These are phyloP conservation scores for Drosophila bocki DNA, from an alignment of 1,140 invertebrate genomes.

Conservation along the genomic window DNA sequence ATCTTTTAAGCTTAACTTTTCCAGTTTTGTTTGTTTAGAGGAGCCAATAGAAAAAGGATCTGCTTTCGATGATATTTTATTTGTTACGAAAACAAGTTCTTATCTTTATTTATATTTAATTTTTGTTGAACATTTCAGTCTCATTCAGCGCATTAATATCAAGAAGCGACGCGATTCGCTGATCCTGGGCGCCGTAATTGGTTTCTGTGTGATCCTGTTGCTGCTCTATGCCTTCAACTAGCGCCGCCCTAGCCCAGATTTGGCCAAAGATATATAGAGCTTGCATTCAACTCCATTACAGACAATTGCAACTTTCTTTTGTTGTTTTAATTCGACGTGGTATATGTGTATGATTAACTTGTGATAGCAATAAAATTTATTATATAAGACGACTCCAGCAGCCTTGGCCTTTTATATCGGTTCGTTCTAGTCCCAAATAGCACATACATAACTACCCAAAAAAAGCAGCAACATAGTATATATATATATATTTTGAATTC, in stretches of 20 bases:
- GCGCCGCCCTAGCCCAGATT: conserved; percentile 1
- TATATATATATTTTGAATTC: conserved; percentile 2
- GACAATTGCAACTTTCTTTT: conserved; percentile 50
- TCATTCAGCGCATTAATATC: conserved; percentile 96
- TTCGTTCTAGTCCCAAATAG: background rate
- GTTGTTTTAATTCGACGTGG: conserved; percentile 48
- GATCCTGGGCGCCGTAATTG: conserved; percentile 93
- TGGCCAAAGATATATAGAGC: conserved; percentile 65
- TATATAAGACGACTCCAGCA: conserved; percentile 36
- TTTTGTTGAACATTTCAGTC: conserved; percentile 90
- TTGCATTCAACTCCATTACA: conserved; percentile 34
- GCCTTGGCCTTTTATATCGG: background rate
- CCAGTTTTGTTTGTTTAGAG: no score
- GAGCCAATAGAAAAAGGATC: no score
- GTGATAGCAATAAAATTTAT: conserved; percentile 79
- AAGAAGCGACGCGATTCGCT: conserved; percentile 96
- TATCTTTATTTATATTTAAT: conserved; percentile 86
- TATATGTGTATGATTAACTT: conserved; percentile 77
- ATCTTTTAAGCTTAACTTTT: background rate
- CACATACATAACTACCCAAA: conserved; percentile 4
- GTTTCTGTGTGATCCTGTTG: conserved; percentile 94
- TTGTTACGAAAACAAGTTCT: no score
- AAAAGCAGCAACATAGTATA: background rate
- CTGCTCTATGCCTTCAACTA: conserved; percentile 91
- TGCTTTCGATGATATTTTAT: no score